Evolutionary conservation across 1,140 invertebrate genomes (phyloP).

Genomic region (Rhagoletis zephyria): DNA sequence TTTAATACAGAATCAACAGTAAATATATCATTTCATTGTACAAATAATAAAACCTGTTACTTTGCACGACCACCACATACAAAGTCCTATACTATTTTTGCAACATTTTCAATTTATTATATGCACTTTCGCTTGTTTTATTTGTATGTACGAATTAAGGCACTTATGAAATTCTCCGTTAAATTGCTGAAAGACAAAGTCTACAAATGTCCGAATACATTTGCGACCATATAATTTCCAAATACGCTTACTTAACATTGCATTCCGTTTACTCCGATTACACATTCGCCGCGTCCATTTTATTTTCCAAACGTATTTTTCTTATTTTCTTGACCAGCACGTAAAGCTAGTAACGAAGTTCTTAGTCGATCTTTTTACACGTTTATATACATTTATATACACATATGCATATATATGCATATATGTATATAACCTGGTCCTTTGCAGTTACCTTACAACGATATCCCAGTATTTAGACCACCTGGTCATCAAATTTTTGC

Average conservation of each 20-base stretch:
- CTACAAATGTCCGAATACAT: no score
- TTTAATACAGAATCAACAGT: background rate
- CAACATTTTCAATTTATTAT: background rate
- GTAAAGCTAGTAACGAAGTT: background rate
- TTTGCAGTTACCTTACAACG: no score
- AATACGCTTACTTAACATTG: no score
- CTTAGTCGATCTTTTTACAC: background rate
- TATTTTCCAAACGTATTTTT: no score
- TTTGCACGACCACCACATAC: background rate
- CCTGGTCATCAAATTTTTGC: background rate
- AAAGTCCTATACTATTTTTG: slow-evolving; percentile 4
- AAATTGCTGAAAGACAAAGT: background rate
- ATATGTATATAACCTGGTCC: no score
- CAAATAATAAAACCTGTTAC: background rate
- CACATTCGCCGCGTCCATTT: background rate
- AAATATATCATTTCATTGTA: slow-evolving; percentile 2
- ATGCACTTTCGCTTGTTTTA: background rate
- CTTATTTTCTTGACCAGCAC: background rate
- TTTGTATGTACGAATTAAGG: background rate
- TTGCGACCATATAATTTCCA: no score
- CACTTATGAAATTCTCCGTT: background rate
- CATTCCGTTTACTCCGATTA: background rate
- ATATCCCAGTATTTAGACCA: no score
- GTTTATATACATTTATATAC: background rate
- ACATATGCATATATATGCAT: no score